Base-by-base conservation (phyloP, 1,140 invertebrate species). In the Caenorhabditis remanei region DNA sequence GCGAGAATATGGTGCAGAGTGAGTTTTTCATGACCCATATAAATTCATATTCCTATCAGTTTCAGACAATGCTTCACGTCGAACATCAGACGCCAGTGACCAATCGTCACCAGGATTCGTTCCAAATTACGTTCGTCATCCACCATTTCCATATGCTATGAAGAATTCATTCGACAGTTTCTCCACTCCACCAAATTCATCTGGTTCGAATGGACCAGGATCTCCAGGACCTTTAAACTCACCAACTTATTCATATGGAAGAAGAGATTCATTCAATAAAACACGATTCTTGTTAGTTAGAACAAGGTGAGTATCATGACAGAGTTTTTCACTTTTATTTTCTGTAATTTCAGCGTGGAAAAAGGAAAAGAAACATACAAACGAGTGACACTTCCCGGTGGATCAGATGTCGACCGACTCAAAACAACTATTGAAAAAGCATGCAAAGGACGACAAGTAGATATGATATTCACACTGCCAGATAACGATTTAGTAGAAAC, bases 261-360 rank as follows among this genome's bases (percentile, higher is more conserved):
- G 82, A 56, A 14, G 82, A 43, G 82, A 84, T 43, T 84, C 82
- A 41, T 63, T 84, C 19, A 84, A 84, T 46, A 84, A 84, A 84
- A 84, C 82, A n/a, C 53, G 82, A n/a, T 84, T 84, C 58, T 40
- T 84, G 16, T 32, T 84, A 8, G 82, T 84, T 3, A 56, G 82
- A 58, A 84, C 82, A 8, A 58, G 53, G 53, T 84, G 3, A 41
- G 53, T 21, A 46, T 13, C 13, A 4, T 32, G 1, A 41, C 13
- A 53, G 2, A 53, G 50, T 53, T 11, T 14, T 53, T 53, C 50
- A 3, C 16, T 53, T 11, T 53, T 0, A 53, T 53, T 16, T 16
- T 53, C 11, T 50, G 8, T 50, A 46, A 19, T 71, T 79, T 48
- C 71, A 79, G 71, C 11, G 71, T 79, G 0, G 71, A 50, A 43